Percentiles rank a stretch among this genome's conserved stretches.
phyloP scores from a whole-genome alignment of 2,888 invertebrate species.

The Hirtodrosophila histrioides region DNA sequence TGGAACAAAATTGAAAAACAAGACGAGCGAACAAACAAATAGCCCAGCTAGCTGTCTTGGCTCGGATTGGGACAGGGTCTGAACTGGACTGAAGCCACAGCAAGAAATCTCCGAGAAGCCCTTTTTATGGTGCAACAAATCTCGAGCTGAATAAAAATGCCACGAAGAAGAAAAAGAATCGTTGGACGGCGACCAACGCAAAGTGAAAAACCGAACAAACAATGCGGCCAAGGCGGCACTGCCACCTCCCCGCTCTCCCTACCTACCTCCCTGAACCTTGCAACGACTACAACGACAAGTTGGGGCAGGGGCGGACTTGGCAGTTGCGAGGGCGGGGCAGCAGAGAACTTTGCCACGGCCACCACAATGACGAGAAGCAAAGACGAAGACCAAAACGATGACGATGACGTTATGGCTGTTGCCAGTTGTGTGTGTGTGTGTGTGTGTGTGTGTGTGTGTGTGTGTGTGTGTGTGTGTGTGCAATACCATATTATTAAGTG shows the following conservation, averaged over 20 bases:
- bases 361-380: slow-evolving; percentile 39
- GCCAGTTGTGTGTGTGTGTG: slow-evolving; percentile 15
- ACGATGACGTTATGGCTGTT: slow-evolving; percentile 55
- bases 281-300: slow-evolving; percentile 35
- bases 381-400: slow-evolving; percentile 25
- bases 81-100: slow-evolving; percentile 27
- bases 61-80: background rate
- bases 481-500: slow-evolving; percentile 81
- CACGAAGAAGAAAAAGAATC: slow-evolving; percentile 18
- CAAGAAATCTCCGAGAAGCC: slow-evolving; percentile 64
- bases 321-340: slow-evolving; percentile 1
- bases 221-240: slow-evolving; percentile 61
- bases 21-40: slow-evolving; percentile 40
- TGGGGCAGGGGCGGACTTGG: slow-evolving; percentile 7
- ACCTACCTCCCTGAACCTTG: slow-evolving; percentile 1
- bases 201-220: slow-evolving; percentile 73
- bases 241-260: slow-evolving; percentile 12
- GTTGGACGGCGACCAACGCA: slow-evolving; percentile 65
- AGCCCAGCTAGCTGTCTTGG: slow-evolving; percentile 41
- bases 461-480: slow-evolving; percentile 34
- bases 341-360: slow-evolving; percentile 40
- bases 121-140: slow-evolving; percentile 74
- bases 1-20: slow-evolving; percentile 56
- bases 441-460: slow-evolving; percentile 15
- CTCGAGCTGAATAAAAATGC: slow-evolving; percentile 56